Evolutionary conservation across 2,797 vertebrate species (phyloP), one percentile per base, ranked within the genome.

Genomic region (Coranthus polyacanthus): DNA sequence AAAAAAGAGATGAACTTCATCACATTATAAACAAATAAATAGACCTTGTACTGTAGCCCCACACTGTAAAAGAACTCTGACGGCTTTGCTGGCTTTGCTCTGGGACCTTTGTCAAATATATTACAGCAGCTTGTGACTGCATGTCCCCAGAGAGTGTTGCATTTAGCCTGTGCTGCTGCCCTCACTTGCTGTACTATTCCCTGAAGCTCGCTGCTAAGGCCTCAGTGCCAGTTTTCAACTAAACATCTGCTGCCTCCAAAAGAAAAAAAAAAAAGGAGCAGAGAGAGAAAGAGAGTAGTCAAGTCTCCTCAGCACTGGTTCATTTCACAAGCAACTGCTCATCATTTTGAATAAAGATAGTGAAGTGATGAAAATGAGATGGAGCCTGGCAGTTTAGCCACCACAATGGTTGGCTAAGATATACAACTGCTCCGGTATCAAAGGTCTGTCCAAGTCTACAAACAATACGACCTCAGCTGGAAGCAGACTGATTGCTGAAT

Each of bases 101-200:
- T 1, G 70, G 74, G 77, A 81, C 45, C 43, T 22, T 22, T 13
- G 68, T 59, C 78, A 85, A 71, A 78, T 49, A 79, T 77, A 79
- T 85, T 67, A 73, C 69, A 76, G 67, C 52, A 73, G 75, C 68
- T 68, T 78, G 76, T 73, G 81, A 81, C 66, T 73, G 69, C 51
- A 57, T 68, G 68, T 75, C 81, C 73, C 72, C 22, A 5, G 75
- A 85, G 87, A 42, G 20, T 0, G 43, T 45, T 61, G 61, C 72
- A 54, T 83, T 86, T 83, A 86, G 77, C 71, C 59, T n/a, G 21
- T 4, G 4, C 59, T 4, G 57, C 65, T 73, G 75, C 71, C 75
- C 78, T 81, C 53, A 36, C 61, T 57, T 42, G 74, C 71, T 1
- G 7, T 16, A 46, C 57, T 68, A 58, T 68, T 85, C 79, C 82